phyloP scores from a whole-genome alignment of 2,113 vertebrate species.

The Stegastes partitus region DNA sequence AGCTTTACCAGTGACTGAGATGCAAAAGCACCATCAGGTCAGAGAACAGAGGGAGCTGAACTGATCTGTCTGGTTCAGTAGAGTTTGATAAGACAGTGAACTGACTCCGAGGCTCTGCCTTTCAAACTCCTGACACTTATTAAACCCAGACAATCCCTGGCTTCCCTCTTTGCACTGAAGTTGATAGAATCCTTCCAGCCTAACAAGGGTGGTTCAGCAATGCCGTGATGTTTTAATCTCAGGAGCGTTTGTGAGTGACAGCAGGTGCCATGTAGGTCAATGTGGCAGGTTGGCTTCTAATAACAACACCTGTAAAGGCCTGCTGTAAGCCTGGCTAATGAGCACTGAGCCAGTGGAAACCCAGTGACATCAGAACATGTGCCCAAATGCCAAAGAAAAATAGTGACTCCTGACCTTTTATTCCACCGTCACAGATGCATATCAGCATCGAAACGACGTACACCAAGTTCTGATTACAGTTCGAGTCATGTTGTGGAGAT shows the following conservation, averaged over 20 bases:
- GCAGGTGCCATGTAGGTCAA: conserved; percentile 63
- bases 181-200: not conserved
- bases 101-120: not conserved
- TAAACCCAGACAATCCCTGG: not conserved
- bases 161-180: conserved; percentile 1
- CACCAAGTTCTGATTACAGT: not conserved
- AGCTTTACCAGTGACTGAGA: not conserved
- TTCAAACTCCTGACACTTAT: not conserved
- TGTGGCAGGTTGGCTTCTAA: conserved; percentile 40
- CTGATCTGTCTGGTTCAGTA: not conserved
- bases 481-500: not conserved
- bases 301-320: conserved; percentile 42
- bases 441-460: not conserved
- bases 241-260: conserved; percentile 27
- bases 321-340: conserved; percentile 62
- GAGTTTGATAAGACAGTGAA: not conserved
- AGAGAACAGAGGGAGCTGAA: not conserved
- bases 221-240: conserved; percentile 22
- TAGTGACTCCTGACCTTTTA: conserved; percentile 11
- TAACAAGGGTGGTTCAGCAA: not conserved
- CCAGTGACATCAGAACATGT: conserved; percentile 21
- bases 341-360: conserved; percentile 43
- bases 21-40: conserved; percentile 1
- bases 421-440: not conserved
- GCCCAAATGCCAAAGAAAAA: conserved; percentile 1